Evolutionary conservation across 2,797 vertebrate genomes (phyloP).

Genomic region (Psittacula echo): DNA sequence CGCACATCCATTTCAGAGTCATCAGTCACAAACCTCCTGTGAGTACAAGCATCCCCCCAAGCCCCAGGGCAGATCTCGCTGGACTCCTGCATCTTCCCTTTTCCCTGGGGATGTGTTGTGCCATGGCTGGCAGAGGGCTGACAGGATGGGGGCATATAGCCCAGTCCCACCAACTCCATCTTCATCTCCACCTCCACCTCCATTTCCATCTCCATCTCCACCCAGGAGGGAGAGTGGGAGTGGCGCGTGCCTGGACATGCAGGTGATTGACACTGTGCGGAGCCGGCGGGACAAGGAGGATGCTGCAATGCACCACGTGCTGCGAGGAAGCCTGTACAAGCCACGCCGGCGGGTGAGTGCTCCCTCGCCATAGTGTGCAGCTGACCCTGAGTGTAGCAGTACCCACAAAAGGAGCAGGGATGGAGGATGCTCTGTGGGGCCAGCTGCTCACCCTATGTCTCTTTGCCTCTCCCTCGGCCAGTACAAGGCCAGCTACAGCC

Average conservation of each 20-base stretch:
- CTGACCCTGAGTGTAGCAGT: background rate
- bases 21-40: slow-evolving; percentile 92
- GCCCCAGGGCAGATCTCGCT: rapidly evolving
- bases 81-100: background rate
- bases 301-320: slow-evolving; percentile 90
- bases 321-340: slow-evolving; percentile 93
- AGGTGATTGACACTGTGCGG: slow-evolving; percentile 92
- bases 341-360: slow-evolving; percentile 87
- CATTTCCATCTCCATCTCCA: background rate
- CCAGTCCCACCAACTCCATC: background rate
- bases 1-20: slow-evolving; percentile 90
- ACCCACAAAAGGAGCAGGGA: background rate
- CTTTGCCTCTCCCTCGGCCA: slow-evolving; percentile 76
- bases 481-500: slow-evolving; percentile 96
- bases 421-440: background rate
- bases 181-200: background rate
- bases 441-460: slow-evolving; percentile 69
- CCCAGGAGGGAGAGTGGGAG: slow-evolving; percentile 92
- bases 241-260: slow-evolving; percentile 93
- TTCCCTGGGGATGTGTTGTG: background rate
- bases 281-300: slow-evolving; percentile 92
- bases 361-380: rapidly evolving
- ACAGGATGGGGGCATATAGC: background rate
- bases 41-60: slow-evolving; percentile 65
- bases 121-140: background rate